Base-by-base conservation (phyloP, 92 coral and sea anemone genomes). In the Porites evermanni region DNA sequence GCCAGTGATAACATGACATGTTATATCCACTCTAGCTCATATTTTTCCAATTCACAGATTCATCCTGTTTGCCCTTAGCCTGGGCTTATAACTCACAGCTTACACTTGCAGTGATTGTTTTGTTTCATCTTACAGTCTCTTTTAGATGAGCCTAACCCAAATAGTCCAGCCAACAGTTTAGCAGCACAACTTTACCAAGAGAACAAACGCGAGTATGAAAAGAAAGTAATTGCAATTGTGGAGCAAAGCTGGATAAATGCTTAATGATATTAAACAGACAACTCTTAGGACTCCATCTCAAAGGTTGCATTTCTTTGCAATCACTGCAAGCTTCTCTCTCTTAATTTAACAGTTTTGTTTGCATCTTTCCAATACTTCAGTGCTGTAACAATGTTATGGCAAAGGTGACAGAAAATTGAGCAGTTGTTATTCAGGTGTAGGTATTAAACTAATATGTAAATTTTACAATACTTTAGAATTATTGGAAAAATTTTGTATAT, bases 81-180 rank as follows among this genome's bases (percentile, higher is more conserved):
- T 11, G 61, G 61, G 16, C 61, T 11, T 56, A 11, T 56, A 11
- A 14, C 13, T 56, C 4, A 12, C 61, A 56, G 12, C 16, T 8
- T 56, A 56, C 61, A 56, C 17, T 56, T 56, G 61, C 17, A 56
- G 12, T 14, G 13, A 56, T 13, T 32, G 7, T 72, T 64, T 19
- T 10, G 6, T 63, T 80, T 67, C 38, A 53, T 20, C 70, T 70
- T 68, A 64, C 86, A 97, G 99, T 97, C 99, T 53, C 86, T 97
- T 78, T 84, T 97, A 84, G 99, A 97, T 81, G 99, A 97, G 86
- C 99, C 99, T 0, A 97, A 97, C 84, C 99, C 99, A 5, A 97
- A 97, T 91, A 97, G 99, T 88, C 99, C 99, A 24, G 99, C 99
- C 13, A 97, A 97, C 96, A 97, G 99, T 87, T 91, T 97, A 73